Base-by-base conservation (phyloP, 2,888 invertebrate species). In the Entomobrya multifasciata region DNA sequence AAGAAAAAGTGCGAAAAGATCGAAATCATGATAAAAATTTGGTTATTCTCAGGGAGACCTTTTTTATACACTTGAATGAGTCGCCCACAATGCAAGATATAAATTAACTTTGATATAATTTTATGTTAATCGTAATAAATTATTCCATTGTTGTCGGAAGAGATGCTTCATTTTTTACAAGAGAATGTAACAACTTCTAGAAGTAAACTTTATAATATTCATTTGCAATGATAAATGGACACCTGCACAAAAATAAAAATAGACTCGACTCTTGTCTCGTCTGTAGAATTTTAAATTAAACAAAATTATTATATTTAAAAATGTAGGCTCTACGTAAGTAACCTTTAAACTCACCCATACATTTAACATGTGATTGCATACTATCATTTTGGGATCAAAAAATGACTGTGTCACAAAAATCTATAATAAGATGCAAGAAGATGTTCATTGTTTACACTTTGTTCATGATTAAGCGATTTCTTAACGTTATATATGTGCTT, bases 91-190 rank as follows among this genome's bases (percentile, higher is more conserved):
- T 17, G 15, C 49, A n/a, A n/a, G n/a, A 13, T 44, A 17, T 41
- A 65, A 65, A 67, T 67, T 22, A 49, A 15, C 47, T 47, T 47
- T 15, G 47, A 70, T 49, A 70, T 36, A 55, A 55, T 74, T 55
- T 36, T 11, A 30, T 17, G 15, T 17, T 74, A 55, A 55, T 55
- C 36, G 74, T 65, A 74, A 83, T 76, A 83, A 81, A 70, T 62
- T 49, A 76, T 52, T 62, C 76, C 62, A 70, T 80, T 76, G 5
- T 80, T 83, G 83, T 83, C 83, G 83, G 83, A 83, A 83, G 83
- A 41, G 72, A 17, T 41, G 55, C 20, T n/a, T n/a, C n/a, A 0
- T 5, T 47, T 70, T 70, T 41, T 22, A 70, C 17, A n/a, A 13
- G 25, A 70, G 22, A 47, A 17, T 70, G 1, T 41, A n/a, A 36